A percentile compares a stretch with the other conserved stretches of the same genome.
Evolutionary conservation across 2,797 vertebrate species (phyloP).

Genomic region (Sebastes umbrosus): DNA sequence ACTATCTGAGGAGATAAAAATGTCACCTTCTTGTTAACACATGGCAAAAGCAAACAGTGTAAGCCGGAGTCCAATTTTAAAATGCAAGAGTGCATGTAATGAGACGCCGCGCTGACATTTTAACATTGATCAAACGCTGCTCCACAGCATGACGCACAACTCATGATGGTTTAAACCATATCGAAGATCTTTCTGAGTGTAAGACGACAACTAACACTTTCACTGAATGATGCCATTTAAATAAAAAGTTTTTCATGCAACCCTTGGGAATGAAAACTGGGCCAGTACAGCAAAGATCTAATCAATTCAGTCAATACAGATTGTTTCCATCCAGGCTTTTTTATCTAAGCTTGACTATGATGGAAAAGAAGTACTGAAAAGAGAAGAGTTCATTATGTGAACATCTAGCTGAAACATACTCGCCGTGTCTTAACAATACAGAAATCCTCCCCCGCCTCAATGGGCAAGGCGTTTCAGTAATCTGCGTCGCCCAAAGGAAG

Average conservation of each 20-base stretch:
- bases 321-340: background rate
- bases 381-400: background rate
- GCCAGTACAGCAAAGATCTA: background rate
- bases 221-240: background rate
- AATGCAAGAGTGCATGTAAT: background rate
- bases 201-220: background rate
- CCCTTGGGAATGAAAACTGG: background rate
- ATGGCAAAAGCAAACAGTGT: background rate
- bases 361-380: background rate
- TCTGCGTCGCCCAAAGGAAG: background rate
- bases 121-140: background rate
- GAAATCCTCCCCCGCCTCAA: background rate
- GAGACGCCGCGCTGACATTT: slow-evolving; percentile 3
- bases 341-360: background rate
- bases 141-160: background rate
- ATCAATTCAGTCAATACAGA: background rate
- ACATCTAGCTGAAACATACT: background rate
- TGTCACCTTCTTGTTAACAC: background rate
- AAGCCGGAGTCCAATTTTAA: background rate
- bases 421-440: background rate
- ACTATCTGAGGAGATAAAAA: background rate
- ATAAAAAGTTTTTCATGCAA: background rate
- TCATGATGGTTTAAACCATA: background rate
- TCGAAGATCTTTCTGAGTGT: background rate
- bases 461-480: background rate